Conservation (phyloP, 2,797 vertebrate genomes). For the Halcyon badia region DNA sequence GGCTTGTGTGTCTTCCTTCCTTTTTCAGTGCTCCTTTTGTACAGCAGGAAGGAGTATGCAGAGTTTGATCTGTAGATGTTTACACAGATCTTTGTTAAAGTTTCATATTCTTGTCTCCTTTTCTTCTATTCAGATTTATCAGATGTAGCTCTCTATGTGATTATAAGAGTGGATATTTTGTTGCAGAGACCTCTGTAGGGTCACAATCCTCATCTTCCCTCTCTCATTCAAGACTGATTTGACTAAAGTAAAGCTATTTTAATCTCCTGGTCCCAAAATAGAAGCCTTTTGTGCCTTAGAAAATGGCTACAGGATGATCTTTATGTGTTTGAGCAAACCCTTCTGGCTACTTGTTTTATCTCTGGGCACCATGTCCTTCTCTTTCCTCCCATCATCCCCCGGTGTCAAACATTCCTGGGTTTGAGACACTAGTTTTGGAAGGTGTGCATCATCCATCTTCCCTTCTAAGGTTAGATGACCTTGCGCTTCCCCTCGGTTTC, state of each 20-base stretch:
- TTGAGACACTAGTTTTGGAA: not conserved
- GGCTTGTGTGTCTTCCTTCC: not conserved
- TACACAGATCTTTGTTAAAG: not conserved
- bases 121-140: not conserved
- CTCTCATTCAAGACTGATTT: not conserved
- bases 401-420: not conserved
- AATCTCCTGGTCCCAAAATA: slow-evolving; percentile 55
- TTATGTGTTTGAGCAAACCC: not conserved
- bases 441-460: accelerated
- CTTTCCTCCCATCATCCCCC: not conserved
- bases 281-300: slow-evolving; percentile 7
- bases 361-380: accelerated
- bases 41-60: not conserved
- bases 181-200: not conserved
- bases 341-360: not conserved
- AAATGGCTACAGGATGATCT: slow-evolving; percentile 37
- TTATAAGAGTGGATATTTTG: not conserved
- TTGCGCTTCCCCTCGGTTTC: not conserved
- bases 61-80: not conserved
- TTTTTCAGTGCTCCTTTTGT: not conserved
- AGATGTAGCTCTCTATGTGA: not conserved
- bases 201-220: slow-evolving; percentile 14
- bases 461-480: not conserved
- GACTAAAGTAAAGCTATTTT: slow-evolving; percentile 62
- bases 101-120: not conserved